Evolutionary conservation across 64 coral and sea anemone species (phyloP), one percentile per base, ranked within the genome.

Genomic region (Stylophora pistillata): DNA sequence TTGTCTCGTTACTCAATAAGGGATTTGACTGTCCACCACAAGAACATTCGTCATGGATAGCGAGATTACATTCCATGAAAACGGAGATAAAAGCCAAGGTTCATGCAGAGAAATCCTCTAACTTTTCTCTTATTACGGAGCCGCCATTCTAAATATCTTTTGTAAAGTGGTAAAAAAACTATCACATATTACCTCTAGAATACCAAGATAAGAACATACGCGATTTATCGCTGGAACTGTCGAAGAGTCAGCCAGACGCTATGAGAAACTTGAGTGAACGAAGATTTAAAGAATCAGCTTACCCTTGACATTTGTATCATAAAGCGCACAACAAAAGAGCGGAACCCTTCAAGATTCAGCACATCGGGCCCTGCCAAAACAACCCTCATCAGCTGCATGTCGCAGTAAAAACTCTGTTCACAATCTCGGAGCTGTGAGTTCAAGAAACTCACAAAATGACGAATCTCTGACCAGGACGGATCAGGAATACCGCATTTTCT

Each of bases 281-380:
- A 13, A 70, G 6, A 56, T 57, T 32, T 78, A 0, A 75, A 15
- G 21, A 63, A 0, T 0, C 37, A 25, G 26, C 91, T 54, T 98
- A 98, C 95, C 85, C 91, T 79, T 15, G 95, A 98, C 95, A 98
- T 98, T 72, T 89, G 88, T 73, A 98, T 86, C 95, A 98, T 94
- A 13, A 98, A 98, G 32, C 79, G 77, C 13, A 94, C 92, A 32
- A 89, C 92, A 86, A 98, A 98, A 2, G 88, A 90, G 25, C 71
- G 90, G 59, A 98, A 98, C 10, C 95, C 95, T 25, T 76, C 76
- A 0, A 98, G 88, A 53, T 89, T 91, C 53, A 30, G 18, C 4
- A 68, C 76, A 31, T 79, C 0, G 53, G 63, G 74, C 1, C 66
- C 71, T 27, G 11, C n/a, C 23, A 65, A n/a, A 27, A 82, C 66